Conservation (phyloP, 2,113 vertebrate genomes). For the Baryphthengus martii region DNA sequence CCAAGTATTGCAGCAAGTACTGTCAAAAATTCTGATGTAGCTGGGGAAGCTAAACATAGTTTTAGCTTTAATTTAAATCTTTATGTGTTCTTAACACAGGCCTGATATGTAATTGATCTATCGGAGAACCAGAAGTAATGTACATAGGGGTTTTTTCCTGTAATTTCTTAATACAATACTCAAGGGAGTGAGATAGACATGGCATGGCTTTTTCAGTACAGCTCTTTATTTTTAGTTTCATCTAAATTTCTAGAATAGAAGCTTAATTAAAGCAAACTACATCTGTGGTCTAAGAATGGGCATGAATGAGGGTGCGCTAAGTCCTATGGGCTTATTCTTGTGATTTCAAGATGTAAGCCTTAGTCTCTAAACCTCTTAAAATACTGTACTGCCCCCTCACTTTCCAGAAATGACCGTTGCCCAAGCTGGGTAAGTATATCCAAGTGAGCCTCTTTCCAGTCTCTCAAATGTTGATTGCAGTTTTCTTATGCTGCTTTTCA, state of each 20-base stretch:
- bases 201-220: not conserved
- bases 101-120: not conserved
- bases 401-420: not conserved
- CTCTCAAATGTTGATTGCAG: not conserved
- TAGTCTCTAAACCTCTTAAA: not conserved
- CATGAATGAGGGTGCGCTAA: not conserved
- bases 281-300: not conserved
- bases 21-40: not conserved
- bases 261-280: not conserved
- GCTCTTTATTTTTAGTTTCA: not conserved
- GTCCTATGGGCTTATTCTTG: not conserved
- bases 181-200: not conserved
- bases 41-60: not conserved
- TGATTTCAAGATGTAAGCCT: not conserved
- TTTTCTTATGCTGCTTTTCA: not conserved
- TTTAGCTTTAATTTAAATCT: not conserved
- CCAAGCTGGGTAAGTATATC: not conserved
- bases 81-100: not conserved
- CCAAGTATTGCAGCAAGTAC: not conserved
- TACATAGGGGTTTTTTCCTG: not conserved
- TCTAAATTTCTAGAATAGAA: not conserved
- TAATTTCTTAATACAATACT: not conserved
- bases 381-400: not conserved
- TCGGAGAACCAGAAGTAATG: not conserved
- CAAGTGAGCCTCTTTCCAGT: not conserved